Conservation (phyloP, 2,113 vertebrate genomes). For the Lathamus discolor region DNA sequence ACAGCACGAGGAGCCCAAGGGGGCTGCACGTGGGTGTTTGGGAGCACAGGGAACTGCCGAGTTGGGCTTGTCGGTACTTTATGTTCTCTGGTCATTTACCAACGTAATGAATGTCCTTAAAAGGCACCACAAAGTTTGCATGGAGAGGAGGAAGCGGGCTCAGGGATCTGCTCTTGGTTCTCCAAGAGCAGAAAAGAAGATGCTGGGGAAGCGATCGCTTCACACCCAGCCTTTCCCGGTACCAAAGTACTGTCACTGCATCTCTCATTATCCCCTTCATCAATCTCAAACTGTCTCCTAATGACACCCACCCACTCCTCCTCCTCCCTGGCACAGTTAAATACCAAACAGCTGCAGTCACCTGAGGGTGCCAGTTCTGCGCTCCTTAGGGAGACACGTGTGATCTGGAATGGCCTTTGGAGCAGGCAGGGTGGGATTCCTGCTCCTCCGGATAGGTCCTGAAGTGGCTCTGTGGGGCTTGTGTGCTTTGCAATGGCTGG, state of each 20-base stretch:
- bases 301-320: slow-evolving; percentile 47
- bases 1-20: rapidly evolving
- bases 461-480: background rate
- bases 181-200: background rate
- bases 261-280: slow-evolving; percentile 71
- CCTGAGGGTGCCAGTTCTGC: background rate
- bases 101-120: rapidly evolving
- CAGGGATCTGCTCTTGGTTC: background rate
- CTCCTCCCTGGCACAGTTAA: slow-evolving; percentile 32
- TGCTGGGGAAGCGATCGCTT: background rate
- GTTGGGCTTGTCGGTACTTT: background rate
- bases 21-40: rapidly evolving
- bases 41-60: rapidly evolving
- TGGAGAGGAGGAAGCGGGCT: background rate
- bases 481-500: background rate
- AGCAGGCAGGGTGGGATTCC: rapidly evolving
- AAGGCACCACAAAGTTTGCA: rapidly evolving
- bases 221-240: background rate
- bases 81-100: background rate
- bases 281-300: slow-evolving; percentile 60
- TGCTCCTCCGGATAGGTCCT: rapidly evolving
- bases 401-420: background rate
- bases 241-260: slow-evolving; percentile 15
- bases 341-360: slow-evolving; percentile 33
- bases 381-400: rapidly evolving